Percentiles rank a stretch among this genome's conserved stretches.
Conservation (phyloP, 2,797 vertebrate genomes). For the Alcedo atthis region DNA sequence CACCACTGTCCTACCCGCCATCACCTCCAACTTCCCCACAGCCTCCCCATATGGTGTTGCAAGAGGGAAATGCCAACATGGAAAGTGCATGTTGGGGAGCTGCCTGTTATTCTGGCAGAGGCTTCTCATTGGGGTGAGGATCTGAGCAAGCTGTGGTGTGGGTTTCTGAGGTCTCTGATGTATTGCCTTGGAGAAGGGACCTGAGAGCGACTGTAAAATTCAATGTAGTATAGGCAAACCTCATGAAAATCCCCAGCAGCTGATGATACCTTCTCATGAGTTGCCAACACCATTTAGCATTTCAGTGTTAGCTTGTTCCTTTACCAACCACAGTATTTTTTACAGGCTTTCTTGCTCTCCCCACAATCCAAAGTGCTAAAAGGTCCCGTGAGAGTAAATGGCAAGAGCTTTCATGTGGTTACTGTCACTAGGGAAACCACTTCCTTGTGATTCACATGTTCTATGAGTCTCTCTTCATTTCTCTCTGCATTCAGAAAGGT, state of each 20-base stretch:
- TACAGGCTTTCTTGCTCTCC: slow-evolving; percentile 22
- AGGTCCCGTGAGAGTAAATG: slow-evolving; percentile 64
- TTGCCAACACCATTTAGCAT: neutral
- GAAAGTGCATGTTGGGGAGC: neutral
- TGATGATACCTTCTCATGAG: neutral
- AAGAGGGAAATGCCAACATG: neutral
- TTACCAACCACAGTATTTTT: slow-evolving; percentile 24
- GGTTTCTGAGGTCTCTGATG: neutral
- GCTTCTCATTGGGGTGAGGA: fast-evolving
- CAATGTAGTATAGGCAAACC: neutral
- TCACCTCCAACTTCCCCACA: neutral
- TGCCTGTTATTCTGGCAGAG: neutral
- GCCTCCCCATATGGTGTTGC: neutral
- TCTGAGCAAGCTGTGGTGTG: neutral
- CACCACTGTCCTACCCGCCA: neutral
- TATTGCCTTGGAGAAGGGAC: neutral
- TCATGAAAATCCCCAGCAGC: neutral
- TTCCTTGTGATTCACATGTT: slow-evolving; percentile 68
- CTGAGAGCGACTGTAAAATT: neutral
- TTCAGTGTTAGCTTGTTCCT: neutral
- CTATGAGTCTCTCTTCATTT: slow-evolving; percentile 26
- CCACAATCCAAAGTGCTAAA: slow-evolving; percentile 62
- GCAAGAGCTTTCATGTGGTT: slow-evolving; percentile 68
- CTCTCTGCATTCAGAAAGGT: slow-evolving; percentile 40
- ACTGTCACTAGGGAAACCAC: slow-evolving; percentile 70